Percentiles rank a stretch among this genome's conserved stretches.
Conservation (phyloP, 2,113 vertebrate genomes). For the Siniperca chuatsi region DNA sequence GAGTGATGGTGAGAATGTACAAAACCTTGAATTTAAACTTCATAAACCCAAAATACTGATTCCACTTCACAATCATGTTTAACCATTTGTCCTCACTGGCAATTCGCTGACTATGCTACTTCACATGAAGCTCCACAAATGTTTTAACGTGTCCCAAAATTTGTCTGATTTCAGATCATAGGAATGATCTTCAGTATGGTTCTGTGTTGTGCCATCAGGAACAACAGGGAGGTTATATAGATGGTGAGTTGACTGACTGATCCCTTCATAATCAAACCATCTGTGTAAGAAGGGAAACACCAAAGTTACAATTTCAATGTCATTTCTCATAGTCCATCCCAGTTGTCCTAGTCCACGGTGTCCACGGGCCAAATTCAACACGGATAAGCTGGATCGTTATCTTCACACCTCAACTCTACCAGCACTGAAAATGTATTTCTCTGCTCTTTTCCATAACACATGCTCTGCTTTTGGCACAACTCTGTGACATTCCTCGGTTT, state of each 20-base stretch:
- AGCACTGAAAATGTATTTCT: conserved; percentile 41
- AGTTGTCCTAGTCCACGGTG: no score
- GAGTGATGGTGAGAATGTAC: conserved; percentile 90
- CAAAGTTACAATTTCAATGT: conserved; percentile 41
- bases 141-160: neutral
- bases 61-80: neutral
- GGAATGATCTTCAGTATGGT: conserved; percentile 99
- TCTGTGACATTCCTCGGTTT: conserved; percentile 58
- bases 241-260: neutral
- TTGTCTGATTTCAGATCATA: conserved; percentile 86
- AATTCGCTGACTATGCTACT: neutral
- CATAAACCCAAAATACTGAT: neutral
- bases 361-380: conserved; percentile 45
- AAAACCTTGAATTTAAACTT: neutral
- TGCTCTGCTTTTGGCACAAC: conserved; percentile 37
- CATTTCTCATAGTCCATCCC: conserved; percentile 20
- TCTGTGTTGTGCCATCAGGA: conserved; percentile 95
- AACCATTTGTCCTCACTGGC: neutral
- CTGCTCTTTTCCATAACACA: conserved; percentile 27
- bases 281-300: conserved; percentile 31
- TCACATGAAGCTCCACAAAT: neutral
- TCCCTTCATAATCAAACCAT: conserved; percentile 45
- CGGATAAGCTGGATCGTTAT: conserved; percentile 52
- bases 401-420: conserved; percentile 44
- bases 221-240: conserved; percentile 93